Evolutionary conservation across 30 jellyfish, hydroid and myxozoan genomes (phyloP).

Genomic region (Calvadosia cruxmelitensis): DNA sequence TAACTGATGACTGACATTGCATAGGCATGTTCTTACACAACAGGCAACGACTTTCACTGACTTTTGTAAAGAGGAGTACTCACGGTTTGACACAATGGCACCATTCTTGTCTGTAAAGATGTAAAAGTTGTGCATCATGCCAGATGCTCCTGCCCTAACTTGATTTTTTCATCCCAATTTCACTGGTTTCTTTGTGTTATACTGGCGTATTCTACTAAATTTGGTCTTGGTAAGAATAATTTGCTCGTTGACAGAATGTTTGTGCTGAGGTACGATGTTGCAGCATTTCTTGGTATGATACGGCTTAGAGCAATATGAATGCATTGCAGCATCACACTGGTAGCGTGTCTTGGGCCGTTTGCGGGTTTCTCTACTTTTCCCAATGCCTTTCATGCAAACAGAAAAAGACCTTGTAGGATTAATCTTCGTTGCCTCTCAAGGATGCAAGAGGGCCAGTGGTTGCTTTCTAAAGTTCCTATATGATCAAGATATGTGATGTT

Average conservation of each 20-base stretch:
- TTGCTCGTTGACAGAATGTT: slow-evolving; percentile 38
- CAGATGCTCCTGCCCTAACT: slow-evolving; percentile 34
- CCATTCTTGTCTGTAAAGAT: neutral
- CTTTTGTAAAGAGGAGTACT: slow-evolving; percentile 25
- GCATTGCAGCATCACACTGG: too few relatives aligned
- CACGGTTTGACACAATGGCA: too few relatives aligned
- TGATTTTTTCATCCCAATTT: slow-evolving; percentile 31
- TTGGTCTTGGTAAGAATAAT: slow-evolving; percentile 40
- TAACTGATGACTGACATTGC: slow-evolving; percentile 16
- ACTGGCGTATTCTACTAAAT: slow-evolving; percentile 29
- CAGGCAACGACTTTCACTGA: slow-evolving; percentile 43
- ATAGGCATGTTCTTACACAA: slow-evolving; percentile 27
- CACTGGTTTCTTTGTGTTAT: slow-evolving; percentile 16
- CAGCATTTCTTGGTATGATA: slow-evolving; percentile 8
- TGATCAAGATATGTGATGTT: too few relatives aligned
- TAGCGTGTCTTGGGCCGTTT: too few relatives aligned
- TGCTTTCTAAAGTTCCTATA: too few relatives aligned
- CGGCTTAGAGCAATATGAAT: too few relatives aligned
- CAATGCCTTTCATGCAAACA: too few relatives aligned
- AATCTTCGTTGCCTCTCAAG: too few relatives aligned
- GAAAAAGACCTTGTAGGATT: too few relatives aligned
- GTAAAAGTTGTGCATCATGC: slow-evolving; percentile 26
- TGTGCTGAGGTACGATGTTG: slow-evolving; percentile 7
- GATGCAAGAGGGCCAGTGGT: too few relatives aligned
- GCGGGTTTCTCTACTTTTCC: too few relatives aligned